Conservation (phyloP, 2,888 invertebrate genomes). For the Rhingia campestris region DNA sequence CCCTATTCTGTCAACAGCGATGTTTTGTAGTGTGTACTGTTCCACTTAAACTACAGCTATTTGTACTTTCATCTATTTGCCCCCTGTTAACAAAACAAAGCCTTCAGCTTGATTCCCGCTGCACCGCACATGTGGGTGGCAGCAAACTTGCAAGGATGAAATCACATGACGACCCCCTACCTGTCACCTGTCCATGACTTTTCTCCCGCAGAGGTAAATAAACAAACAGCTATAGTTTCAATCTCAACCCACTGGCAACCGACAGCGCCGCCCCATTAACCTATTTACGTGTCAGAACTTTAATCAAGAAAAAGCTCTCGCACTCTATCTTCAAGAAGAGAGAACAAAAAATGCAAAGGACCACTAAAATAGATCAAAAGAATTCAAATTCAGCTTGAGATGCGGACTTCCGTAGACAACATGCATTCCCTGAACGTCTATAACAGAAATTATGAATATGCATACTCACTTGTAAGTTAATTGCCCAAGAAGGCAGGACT, state of each 20-base stretch:
- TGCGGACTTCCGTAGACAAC: constrained; percentile 8
- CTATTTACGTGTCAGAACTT: constrained; percentile 68
- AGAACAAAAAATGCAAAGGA: constrained; percentile 20
- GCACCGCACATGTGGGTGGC: constrained; percentile 22
- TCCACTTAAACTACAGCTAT: constrained; percentile 67
- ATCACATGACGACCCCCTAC: constrained; percentile 12
- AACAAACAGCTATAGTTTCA: constrained; percentile 50
- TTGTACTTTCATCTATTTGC: constrained; percentile 56
- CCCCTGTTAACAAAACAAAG: constrained; percentile 51
- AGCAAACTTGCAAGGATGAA: constrained; percentile 1
- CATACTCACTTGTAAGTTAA: constrained; percentile 86
- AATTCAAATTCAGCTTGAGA: constrained; percentile 45
- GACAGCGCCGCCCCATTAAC: constrained; percentile 66
- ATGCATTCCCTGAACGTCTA: constrained; percentile 12
- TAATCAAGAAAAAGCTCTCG: constrained; percentile 67
- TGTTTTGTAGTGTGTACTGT: constrained; percentile 60
- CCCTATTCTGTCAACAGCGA: constrained; percentile 2
- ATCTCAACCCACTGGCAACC: constrained; percentile 47
- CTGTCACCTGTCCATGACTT: constrained; percentile 57
- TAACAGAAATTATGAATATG: not conserved
- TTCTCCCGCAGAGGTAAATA: constrained; percentile 55
- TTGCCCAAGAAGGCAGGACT: constrained; percentile 92
- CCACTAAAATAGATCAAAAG: constrained; percentile 37
- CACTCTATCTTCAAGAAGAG: constrained; percentile 31
- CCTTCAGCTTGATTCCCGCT: constrained; percentile 38